Evolutionary conservation across 2,888 invertebrate species (phyloP).

Genomic region (Aphodius granarius): DNA sequence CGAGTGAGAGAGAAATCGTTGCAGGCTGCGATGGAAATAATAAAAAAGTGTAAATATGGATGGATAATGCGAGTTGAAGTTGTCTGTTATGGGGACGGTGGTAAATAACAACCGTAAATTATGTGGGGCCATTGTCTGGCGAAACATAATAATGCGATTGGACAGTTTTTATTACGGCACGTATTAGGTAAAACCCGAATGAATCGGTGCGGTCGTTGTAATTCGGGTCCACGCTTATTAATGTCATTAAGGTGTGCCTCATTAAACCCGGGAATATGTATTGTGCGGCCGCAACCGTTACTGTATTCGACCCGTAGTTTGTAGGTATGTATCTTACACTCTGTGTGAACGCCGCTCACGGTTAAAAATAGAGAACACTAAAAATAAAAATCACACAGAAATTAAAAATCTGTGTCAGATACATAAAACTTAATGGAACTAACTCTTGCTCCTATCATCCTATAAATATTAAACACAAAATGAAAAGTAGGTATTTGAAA

Average conservation of each 20-base stretch:
- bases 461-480: not conserved
- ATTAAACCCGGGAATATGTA: slow-evolving; percentile 20
- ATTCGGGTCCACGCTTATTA: slow-evolving; percentile 36
- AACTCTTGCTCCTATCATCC: not conserved
- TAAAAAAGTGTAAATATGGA: slow-evolving; percentile 15
- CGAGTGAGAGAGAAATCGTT: not conserved
- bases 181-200: slow-evolving; percentile 36
- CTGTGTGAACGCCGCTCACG: not conserved
- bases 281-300: not conserved
- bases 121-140: slow-evolving; percentile 23
- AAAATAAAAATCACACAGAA: slow-evolving; percentile 3
- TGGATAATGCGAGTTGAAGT: slow-evolving; percentile 11
- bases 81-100: slow-evolving; percentile 13
- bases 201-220: slow-evolving; percentile 31
- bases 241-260: slow-evolving; percentile 37
- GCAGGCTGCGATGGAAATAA: slow-evolving; percentile 6
- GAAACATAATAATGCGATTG: slow-evolving; percentile 31
- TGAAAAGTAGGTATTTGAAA: too few relatives aligned
- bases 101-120: slow-evolving; percentile 22
- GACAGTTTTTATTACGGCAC: slow-evolving; percentile 33
- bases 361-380: not conserved
- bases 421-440: not conserved
- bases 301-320: slow-evolving; percentile 1
- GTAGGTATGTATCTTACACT: too few relatives aligned
- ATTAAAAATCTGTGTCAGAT: not conserved